Base-by-base conservation (phyloP, 2,113 vertebrate species). In the Saguinus imperator region DNA sequence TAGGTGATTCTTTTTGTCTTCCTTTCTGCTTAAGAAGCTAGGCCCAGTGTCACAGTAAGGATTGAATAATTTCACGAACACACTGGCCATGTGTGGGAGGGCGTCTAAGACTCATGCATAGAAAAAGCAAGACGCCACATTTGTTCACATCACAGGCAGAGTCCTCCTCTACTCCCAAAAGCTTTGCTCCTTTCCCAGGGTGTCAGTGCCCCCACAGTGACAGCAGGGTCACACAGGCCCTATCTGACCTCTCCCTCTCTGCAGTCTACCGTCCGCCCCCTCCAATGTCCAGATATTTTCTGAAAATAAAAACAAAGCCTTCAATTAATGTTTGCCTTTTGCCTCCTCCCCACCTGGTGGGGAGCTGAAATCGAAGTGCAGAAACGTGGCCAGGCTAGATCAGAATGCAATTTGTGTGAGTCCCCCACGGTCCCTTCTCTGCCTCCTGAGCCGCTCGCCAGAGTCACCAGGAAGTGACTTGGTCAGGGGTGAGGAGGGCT, bases 381-480 rank as follows among this genome's bases (percentile, higher is more conserved):
- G 91, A 90, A n/a, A 45, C 0, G 32, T 21, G 55, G 88, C 52
- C 72, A 9, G 40, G 73, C 21, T 25, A 48, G 82, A 37, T 14
- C 3, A 57, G 77, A 64, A 55, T 14, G 70, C 8, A 37, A 18
- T 45, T 3, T 37, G 50, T 37, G 4, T 8, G 61, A 25, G 50
- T 50, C 27, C 48, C 73, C 94, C 3, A 16, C 9, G 14, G n/a
- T n/a, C 23, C 68, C 58, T 40, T 40, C 29, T 57, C 27, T 70
- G 89, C 52, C 68, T 75, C 20, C 3, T 0, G 7, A 91, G 88
- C 84, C 25, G 50, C 43, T 9, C 7, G 57, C 61, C 73, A 55
- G 10, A 52, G 72, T 70, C 73, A 14, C 84, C 95, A 97, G 97
- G 94, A 96, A 92, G 93, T 94, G 94, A 25, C 91, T 50, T 16